These are phyloP conservation scores for Saturnia japonica DNA, from an alignment of 2,888 invertebrate species.

Conservation along the genomic window DNA sequence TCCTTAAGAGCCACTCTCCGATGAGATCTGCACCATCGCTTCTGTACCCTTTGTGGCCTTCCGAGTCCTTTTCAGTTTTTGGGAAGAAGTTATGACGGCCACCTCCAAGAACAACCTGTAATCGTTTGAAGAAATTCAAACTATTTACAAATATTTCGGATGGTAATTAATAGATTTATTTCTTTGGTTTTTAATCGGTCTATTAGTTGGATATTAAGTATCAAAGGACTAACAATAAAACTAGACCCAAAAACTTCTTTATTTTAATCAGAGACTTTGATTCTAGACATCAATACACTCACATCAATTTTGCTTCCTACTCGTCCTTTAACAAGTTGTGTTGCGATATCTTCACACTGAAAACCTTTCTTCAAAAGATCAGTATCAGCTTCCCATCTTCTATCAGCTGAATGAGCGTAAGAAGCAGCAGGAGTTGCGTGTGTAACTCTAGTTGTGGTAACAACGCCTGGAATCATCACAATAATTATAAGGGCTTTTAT, in stretches of 20 bases:
- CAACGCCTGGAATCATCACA: conserved; percentile 75
- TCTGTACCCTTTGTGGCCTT: conserved; percentile 73
- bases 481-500: neutral
- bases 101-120: conserved; percentile 87
- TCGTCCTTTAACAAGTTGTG: conserved; percentile 84
- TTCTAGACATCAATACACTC: conserved; percentile 32
- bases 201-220: neutral
- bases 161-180: neutral
- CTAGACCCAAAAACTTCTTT: too few relatives aligned
- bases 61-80: conserved; percentile 70
- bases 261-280: too few relatives aligned
- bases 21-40: conserved; percentile 85
- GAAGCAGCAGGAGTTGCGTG: conserved; percentile 89
- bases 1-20: conserved; percentile 83
- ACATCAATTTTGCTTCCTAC: conserved; percentile 88
- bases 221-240: too few relatives aligned
- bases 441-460: conserved; percentile 90
- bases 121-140: neutral
- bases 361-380: conserved; percentile 78
- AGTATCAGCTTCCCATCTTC: conserved; percentile 88
- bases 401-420: conserved; percentile 87
- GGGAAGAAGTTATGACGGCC: conserved; percentile 87
- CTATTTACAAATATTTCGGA: neutral
- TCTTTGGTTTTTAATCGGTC: neutral
- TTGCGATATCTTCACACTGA: conserved; percentile 87